Percentiles rank a stretch among this genome's conserved stretches.
These are phyloP conservation scores for Rhorus exstirpatorius DNA, from an alignment of 2,888 invertebrate genomes.

Conservation along the genomic window DNA sequence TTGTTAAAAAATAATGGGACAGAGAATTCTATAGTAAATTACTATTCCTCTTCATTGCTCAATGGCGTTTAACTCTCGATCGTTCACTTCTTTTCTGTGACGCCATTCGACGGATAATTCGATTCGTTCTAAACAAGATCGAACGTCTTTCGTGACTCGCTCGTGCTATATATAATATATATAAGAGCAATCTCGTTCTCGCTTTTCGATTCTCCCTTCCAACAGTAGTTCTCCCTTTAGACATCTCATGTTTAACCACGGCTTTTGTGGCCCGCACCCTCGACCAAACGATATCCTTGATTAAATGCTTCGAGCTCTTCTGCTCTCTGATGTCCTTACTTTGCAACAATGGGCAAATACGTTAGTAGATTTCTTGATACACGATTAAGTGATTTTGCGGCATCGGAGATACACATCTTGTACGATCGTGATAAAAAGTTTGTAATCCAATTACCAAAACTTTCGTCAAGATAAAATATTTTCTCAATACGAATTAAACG, in stretches of 20 bases:
- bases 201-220: conserved; percentile 62
- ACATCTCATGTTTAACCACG: conserved; percentile 73
- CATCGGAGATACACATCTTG: too few species aligned
- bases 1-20: background rate
- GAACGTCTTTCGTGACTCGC: conserved; percentile 33
- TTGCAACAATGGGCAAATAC: background rate
- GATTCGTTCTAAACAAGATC: conserved; percentile 63
- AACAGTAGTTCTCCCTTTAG: conserved; percentile 29
- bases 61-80: conserved; percentile 50
- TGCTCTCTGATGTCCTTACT: background rate
- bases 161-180: conserved; percentile 58
- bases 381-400: background rate
- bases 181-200: conserved; percentile 67
- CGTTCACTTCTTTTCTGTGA: conserved; percentile 40
- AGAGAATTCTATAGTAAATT: conserved; percentile 54
- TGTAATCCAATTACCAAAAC: background rate
- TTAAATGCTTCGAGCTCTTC: conserved; percentile 64
- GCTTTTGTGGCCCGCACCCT: conserved; percentile 71
- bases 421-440: too few species aligned
- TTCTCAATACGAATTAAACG: too few species aligned
- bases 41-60: conserved; percentile 55
- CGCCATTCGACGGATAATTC: conserved; percentile 55
- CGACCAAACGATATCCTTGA: conserved; percentile 66
- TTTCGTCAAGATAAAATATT: too few species aligned
- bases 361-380: conserved; percentile 34